Percentiles rank a stretch among this genome's conserved stretches.
These are phyloP conservation scores for Prietella phreatophila DNA, from an alignment of 2,113 vertebrate genomes.

Conservation along the genomic window DNA sequence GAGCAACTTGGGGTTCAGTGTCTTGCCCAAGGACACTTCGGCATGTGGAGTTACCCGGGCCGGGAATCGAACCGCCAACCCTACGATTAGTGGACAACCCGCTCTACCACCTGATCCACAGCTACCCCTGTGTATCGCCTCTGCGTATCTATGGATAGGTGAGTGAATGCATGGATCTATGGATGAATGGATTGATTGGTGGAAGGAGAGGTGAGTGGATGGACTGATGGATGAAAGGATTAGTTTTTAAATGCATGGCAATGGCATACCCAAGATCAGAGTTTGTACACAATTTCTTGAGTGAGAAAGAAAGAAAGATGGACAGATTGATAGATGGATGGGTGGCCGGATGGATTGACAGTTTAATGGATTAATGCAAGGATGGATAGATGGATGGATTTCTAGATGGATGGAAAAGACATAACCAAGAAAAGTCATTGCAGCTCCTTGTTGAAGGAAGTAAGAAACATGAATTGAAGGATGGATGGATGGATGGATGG, in stretches of 20 bases:
- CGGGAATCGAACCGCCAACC: too few relatives aligned
- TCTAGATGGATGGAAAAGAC: neutral
- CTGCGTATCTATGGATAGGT: neutral
- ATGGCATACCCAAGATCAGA: neutral
- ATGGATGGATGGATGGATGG: neutral
- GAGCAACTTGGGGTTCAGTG: too few relatives aligned
- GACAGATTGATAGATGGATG: neutral
- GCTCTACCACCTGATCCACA: too few relatives aligned
- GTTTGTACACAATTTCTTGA: neutral
- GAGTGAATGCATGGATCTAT: neutral
- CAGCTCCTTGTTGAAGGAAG: neutral
- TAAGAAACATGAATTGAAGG: neutral
- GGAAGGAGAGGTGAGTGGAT: neutral
- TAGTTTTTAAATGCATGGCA: neutral
- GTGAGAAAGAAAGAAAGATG: neutral
- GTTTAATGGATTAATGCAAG: neutral
- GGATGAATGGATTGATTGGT: neutral
- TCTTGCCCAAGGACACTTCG: too few relatives aligned
- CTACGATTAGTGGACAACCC: too few relatives aligned
- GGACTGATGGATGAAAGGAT: neutral
- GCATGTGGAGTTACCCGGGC: too few relatives aligned
- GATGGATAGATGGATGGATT: neutral
- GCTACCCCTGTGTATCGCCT: too few relatives aligned
- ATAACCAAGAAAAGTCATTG: neutral
- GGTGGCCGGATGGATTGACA: neutral